A percentile compares a stretch with the other conserved stretches of the same genome.
phyloP scores from a whole-genome alignment of 2,113 vertebrate genomes.

The Sebastes fasciatus region DNA sequence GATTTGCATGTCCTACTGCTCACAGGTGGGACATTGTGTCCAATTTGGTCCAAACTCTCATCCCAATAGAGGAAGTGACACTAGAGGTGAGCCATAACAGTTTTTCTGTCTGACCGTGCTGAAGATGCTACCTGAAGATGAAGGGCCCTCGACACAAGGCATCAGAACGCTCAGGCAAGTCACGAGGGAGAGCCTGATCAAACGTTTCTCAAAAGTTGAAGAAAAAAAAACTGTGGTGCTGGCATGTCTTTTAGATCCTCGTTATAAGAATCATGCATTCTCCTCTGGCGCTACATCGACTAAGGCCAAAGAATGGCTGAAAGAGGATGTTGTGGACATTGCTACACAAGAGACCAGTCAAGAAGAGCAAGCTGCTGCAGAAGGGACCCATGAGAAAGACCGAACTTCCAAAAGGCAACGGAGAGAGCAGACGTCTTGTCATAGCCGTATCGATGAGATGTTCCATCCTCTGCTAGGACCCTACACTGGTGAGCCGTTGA shows the following conservation, averaged over 20 bases:
- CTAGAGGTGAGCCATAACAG: neutral
- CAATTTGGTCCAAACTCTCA: neutral
- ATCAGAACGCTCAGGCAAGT: neutral
- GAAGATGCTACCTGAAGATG: neutral
- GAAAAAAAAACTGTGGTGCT: too few relatives aligned
- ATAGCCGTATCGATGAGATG: neutral
- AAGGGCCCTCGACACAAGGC: neutral
- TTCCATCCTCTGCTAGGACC: neutral
- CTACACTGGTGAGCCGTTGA: neutral
- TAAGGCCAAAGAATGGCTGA: slow-evolving; percentile 1
- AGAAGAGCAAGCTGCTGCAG: neutral
- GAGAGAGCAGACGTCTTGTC: neutral
- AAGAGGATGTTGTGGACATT: neutral
- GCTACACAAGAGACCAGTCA: neutral
- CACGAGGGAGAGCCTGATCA: neutral
- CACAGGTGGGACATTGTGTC: neutral
- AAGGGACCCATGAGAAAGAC: neutral
- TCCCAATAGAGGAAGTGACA: neutral
- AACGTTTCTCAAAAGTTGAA: neutral
- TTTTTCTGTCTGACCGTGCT: neutral
- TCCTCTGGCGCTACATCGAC: neutral
- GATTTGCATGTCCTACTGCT: neutral
- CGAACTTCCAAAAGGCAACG: neutral
- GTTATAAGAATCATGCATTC: too few relatives aligned
- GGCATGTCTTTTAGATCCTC: too few relatives aligned